Evolutionary conservation across 2,113 vertebrate genomes (phyloP).

Genomic region (Hyaena hyaena): DNA sequence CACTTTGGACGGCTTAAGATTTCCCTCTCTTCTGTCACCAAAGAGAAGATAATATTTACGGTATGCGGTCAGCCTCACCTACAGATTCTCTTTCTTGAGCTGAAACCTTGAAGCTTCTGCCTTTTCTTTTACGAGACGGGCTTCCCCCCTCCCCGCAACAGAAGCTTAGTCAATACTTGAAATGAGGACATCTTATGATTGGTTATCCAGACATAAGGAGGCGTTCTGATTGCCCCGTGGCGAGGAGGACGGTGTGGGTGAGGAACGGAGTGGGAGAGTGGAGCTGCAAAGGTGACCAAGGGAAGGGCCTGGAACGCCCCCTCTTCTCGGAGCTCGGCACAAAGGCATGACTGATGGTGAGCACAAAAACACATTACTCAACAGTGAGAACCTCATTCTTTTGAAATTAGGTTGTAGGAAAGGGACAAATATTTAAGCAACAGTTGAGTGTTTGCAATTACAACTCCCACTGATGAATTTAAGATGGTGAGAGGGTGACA

Average conservation of each 20-base stretch:
- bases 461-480: slow-evolving; percentile 5
- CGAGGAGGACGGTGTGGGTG: background rate
- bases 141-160: background rate
- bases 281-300: background rate
- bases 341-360: background rate
- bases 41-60: background rate
- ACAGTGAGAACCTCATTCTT: background rate
- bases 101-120: background rate
- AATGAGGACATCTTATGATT: background rate
- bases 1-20: background rate
- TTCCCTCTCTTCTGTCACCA: background rate
- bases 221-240: background rate
- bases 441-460: slow-evolving; percentile 39
- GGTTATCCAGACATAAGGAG: background rate
- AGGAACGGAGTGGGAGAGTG: background rate
- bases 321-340: background rate
- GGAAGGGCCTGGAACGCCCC: background rate
- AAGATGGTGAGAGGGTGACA: background rate
- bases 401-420: background rate
- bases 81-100: background rate
- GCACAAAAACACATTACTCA: background rate
- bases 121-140: background rate
- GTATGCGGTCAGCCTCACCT: fast-evolving
- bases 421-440: slow-evolving; percentile 40
- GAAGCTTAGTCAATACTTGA: background rate